A percentile compares a stretch with the other conserved stretches of the same genome.
These are phyloP conservation scores for Thymallus thymallus DNA, from an alignment of 2,113 vertebrate genomes.

Conservation along the genomic window DNA sequence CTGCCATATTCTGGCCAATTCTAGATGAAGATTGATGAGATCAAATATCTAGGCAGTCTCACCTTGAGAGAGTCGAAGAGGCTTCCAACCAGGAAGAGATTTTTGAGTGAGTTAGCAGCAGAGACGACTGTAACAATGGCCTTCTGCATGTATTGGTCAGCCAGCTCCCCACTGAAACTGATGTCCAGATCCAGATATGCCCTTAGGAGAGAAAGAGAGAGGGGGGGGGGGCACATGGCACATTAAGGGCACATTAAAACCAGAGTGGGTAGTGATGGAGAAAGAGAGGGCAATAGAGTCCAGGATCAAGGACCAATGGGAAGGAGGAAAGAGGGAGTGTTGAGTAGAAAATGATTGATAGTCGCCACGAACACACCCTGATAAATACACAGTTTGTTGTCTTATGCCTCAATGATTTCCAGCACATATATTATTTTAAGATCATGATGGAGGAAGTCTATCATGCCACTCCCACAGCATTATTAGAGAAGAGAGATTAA, in stretches of 20 bases:
- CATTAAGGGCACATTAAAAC: neutral
- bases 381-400: neutral
- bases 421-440: neutral
- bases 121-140: conserved; percentile 64
- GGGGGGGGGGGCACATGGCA: neutral
- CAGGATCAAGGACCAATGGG: too few species aligned
- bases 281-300: too few species aligned
- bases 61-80: conserved; percentile 90
- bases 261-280: too few species aligned
- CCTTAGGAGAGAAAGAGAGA: conserved; percentile 57
- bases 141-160: conserved; percentile 72
- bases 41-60: conserved; percentile 7
- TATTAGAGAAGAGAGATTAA: neutral
- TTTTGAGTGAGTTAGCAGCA: conserved; percentile 71
- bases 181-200: conserved; percentile 79
- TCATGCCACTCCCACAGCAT: too few species aligned
- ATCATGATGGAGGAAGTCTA: neutral
- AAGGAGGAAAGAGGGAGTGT: neutral
- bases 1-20: neutral
- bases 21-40: neutral
- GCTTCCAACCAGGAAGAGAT: conserved; percentile 82
- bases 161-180: conserved; percentile 79
- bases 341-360: neutral
- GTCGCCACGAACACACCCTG: neutral
- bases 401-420: neutral